These are phyloP conservation scores for Pseudomugil gertrudae DNA, from an alignment of 2,797 vertebrate species.

Conservation along the genomic window DNA sequence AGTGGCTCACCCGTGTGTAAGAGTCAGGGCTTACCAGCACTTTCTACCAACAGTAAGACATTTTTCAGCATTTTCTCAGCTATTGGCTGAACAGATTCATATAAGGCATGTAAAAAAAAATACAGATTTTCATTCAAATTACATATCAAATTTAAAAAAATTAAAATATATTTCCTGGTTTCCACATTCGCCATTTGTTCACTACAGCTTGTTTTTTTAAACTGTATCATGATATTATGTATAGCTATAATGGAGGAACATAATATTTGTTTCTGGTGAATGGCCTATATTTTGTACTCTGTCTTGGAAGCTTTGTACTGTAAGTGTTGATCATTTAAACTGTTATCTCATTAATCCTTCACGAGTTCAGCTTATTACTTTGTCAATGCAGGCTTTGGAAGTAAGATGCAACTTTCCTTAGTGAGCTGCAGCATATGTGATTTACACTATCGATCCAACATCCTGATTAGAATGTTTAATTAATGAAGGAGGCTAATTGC, in stretches of 20 bases:
- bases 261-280: slow-evolving; percentile 2
- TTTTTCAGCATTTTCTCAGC: slow-evolving; percentile 24
- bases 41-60: slow-evolving; percentile 44
- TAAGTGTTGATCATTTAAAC: slow-evolving; percentile 36
- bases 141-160: background rate
- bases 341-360: slow-evolving; percentile 55
- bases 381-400: slow-evolving; percentile 56
- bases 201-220: background rate
- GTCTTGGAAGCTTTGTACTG: slow-evolving; percentile 31
- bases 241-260: background rate
- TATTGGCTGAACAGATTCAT: background rate
- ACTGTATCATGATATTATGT: background rate
- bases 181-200: slow-evolving; percentile 6
- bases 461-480: slow-evolving; percentile 84
- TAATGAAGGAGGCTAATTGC: slow-evolving; percentile 82
- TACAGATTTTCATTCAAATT: background rate
- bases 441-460: slow-evolving; percentile 77
- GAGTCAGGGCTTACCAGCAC: slow-evolving; percentile 62
- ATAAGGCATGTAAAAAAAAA: background rate
- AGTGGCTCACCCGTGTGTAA: slow-evolving; percentile 57
- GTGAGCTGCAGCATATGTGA: slow-evolving; percentile 63
- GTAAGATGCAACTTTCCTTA: slow-evolving; percentile 66
- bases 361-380: slow-evolving; percentile 64
- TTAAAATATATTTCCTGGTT: slow-evolving; percentile 19
- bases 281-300: slow-evolving; percentile 7